These are phyloP conservation scores for Hyles vespertilio DNA, from an alignment of 1,140 invertebrate species.

Conservation along the genomic window DNA sequence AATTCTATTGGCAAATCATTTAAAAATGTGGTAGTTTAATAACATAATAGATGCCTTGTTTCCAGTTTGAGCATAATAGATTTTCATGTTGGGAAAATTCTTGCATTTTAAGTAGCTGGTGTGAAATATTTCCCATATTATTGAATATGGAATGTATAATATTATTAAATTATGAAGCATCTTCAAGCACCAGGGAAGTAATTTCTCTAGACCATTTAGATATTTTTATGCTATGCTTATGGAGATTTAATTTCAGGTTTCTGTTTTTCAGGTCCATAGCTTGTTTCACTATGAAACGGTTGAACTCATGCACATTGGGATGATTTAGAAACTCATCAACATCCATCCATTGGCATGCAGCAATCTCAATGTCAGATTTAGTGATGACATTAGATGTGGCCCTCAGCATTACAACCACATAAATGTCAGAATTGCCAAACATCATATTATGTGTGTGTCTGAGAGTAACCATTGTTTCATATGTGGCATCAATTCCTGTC, in stretches of 20 bases:
- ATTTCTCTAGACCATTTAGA: constrained; percentile 39
- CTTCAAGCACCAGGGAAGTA: constrained; percentile 48
- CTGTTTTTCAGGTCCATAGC: constrained; percentile 80
- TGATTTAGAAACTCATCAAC: constrained; percentile 84
- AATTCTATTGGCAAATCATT: too few species aligned
- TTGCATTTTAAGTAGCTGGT: too few species aligned
- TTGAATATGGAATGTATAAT: too few species aligned
- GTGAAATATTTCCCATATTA: too few species aligned
- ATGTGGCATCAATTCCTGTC: constrained; percentile 87
- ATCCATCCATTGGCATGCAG: constrained; percentile 89
- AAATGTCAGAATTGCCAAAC: constrained; percentile 91
- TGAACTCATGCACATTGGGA: constrained; percentile 84
- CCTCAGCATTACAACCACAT: constrained; percentile 84
- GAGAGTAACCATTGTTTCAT: constrained; percentile 85
- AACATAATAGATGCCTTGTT: too few species aligned
- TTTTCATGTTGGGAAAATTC: too few species aligned
- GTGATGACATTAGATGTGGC: constrained; percentile 80
- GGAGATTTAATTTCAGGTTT: constrained; percentile 75
- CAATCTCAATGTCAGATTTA: constrained; percentile 86
- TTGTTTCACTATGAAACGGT: constrained; percentile 81
- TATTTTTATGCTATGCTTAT: constrained; percentile 39
- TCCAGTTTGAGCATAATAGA: too few species aligned
- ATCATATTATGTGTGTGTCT: constrained; percentile 82
- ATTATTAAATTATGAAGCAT: constrained; percentile 16
- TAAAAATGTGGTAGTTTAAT: too few species aligned